Percentiles rank a stretch among this genome's conserved stretches.
These are phyloP conservation scores for Phaonia tiefii DNA, from an alignment of 2,888 invertebrate species.

Conservation along the genomic window DNA sequence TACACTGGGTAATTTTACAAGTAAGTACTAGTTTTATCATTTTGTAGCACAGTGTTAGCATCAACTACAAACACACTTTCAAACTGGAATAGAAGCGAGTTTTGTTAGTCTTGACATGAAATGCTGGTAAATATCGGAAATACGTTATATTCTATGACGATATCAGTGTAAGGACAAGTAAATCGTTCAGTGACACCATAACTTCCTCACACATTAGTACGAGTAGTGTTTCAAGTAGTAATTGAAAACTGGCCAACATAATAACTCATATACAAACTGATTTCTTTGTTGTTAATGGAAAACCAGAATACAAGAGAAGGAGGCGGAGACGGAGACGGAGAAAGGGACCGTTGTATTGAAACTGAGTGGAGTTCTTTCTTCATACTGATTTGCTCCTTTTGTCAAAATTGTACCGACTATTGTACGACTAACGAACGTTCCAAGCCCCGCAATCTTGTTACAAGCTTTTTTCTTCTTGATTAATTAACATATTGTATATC, in stretches of 20 bases:
- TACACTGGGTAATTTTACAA: no score
- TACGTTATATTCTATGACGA: no score
- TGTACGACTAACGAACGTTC: slow-evolving; percentile 38
- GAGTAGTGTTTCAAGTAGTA: slow-evolving; percentile 42
- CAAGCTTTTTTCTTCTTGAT: slow-evolving; percentile 44
- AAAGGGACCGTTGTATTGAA: no score
- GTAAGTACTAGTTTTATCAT: no score
- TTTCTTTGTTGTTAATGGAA: slow-evolving; percentile 18
- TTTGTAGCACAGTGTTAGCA: no score
- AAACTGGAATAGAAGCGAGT: no score
- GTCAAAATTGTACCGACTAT: slow-evolving; percentile 18
- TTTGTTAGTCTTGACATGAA: no score
- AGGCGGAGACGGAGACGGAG: no score
- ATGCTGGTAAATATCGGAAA: no score
- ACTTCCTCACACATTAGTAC: slow-evolving; percentile 23
- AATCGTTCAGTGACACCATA: background rate
- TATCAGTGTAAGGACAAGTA: no score
- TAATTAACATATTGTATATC: slow-evolving; percentile 33
- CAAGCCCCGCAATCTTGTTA: slow-evolving; percentile 56
- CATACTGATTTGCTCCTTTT: slow-evolving; percentile 14
- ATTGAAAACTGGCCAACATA: slow-evolving; percentile 19
- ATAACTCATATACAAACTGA: slow-evolving; percentile 1
- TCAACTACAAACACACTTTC: no score
- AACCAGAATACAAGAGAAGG: background rate
- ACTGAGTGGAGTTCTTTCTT: slow-evolving; percentile 51